Base-by-base conservation (phyloP, 2,113 vertebrate genomes). In the Microtus ochrogaster region DNA sequence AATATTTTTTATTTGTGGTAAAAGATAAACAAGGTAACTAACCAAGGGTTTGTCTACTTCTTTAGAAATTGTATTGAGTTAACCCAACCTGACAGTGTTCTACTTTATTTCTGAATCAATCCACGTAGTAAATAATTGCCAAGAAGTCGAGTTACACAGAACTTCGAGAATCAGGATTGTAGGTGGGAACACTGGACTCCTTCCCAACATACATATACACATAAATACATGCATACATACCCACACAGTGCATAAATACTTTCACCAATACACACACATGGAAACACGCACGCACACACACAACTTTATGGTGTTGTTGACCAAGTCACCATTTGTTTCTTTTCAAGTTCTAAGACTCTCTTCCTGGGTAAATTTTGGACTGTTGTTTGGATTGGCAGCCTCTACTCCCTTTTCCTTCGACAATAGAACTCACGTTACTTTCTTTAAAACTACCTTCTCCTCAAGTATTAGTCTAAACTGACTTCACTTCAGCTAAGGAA, bases 131-230 rank as follows among this genome's bases (percentile, higher is more conserved):
- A 94, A 61, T 63, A 91, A 82, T 92, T 73, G 22, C 63, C 30
- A 78, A 92, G 90, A 97, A 88, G 39, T 87, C 70, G 74, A 95
- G 47, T 30, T 84, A 79, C 39, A 36, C 52, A 28, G 79, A 87
- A 77, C 58, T 84, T 14, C 5, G 30, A 81, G 55, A 84, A 76
- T 90, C 66, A 82, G 26, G 24, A 93, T 82, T 88, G 78, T 36
- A 78, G 1, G 22, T 17, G 61, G 73, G 3, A 66, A 91, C 33
- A 79, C 24, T 30, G 72, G 36, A 88, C 81, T 72, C 8, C 47
- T 91, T 63, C 84, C 39, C 28, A 90, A 79, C 22, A 63, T 16
- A 52, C 14, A 70, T 22, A 52, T n/a, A 70, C 28, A 47, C 7
- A 22, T 14, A 86, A 13, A 79, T 8, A 82, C 19, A 77, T 5